Evolutionary conservation across 2,888 invertebrate genomes (phyloP), one percentile per base, ranked within the genome.

Genomic region (Dicranocentrus wangi): DNA sequence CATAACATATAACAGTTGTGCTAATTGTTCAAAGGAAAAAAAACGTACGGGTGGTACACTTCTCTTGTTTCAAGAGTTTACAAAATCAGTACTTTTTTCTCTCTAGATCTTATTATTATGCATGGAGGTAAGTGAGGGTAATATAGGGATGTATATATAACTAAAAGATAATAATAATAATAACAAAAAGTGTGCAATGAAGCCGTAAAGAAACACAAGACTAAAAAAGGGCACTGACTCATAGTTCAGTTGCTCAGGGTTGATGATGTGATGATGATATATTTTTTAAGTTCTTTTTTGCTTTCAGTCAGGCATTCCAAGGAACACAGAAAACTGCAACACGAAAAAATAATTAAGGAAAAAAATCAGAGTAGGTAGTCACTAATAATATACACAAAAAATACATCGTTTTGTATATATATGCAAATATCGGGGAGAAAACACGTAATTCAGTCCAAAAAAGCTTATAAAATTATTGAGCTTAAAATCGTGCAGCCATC

Each of bases 1-100:
- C 55, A 53, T 23, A 71, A 10, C 42, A 17, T 43, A 65, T 66
- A 68, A 76, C 76, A 68, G 68, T 66, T 76, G 68, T n/a, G 76
- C 60, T 76, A 76, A 76, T 76, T 76, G 76, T 76, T 76, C 19
- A 32, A 60, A 8, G 60, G 32, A 76, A 76, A 76, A 43, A 66
- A 17, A 43, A 21, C 28, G 21, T 21, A 28, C 25, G 27, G 60
- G 23, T 13, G 23, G 23, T 42, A 42, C 32, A 7, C n/a, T n/a
- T n/a, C n/a, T n/a, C n/a, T n/a, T 5, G n/a, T 63, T 42, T 42
- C 43, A 68, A 19, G 39, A 13, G 39, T 39, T 39, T 39, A 5
- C 55, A 43, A 60, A 60, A 42, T 5, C 15, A 73, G 32, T 51
- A 51, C n/a, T 51, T 17, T 17, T 19, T 17, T 17, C 51, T n/a